phyloP scores from a whole-genome alignment of 37 sponge, comb jelly and placozoan species.

The Geodia barretti region DNA sequence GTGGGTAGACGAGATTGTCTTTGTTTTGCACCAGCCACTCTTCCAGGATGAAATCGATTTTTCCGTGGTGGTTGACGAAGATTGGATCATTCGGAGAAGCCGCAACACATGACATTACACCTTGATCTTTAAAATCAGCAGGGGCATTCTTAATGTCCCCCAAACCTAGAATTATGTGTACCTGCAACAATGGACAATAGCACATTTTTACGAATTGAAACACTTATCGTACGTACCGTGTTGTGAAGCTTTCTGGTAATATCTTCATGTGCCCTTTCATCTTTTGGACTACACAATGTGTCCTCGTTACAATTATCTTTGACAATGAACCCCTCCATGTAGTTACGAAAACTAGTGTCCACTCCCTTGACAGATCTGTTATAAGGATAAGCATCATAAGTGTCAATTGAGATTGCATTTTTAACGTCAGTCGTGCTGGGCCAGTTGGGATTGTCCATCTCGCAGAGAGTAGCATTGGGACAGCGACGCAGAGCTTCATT shows the following conservation, averaged over 20 bases:
- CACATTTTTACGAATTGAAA: too few relatives aligned
- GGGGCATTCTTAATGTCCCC: not conserved
- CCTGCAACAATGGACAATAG: not conserved
- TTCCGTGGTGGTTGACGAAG: constrained; percentile 64
- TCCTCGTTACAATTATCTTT: not conserved
- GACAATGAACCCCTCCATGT: constrained; percentile 1
- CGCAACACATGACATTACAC: constrained; percentile 44
- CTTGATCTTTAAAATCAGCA: not conserved
- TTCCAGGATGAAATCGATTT: constrained; percentile 67
- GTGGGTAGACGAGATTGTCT: constrained; percentile 4
- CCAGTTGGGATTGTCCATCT: constrained; percentile 48
- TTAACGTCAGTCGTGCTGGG: constrained; percentile 16
- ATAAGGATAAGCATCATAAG: constrained; percentile 32
- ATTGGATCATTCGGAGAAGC: constrained; percentile 75
- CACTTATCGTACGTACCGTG: not conserved
- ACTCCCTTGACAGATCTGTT: not conserved
- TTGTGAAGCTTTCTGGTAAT: not conserved
- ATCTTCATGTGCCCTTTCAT: not conserved
- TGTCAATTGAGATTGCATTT: not conserved
- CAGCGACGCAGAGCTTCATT: not conserved
- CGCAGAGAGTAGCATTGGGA: constrained; percentile 29
- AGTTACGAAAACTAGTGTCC: not conserved
- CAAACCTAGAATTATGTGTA: not conserved
- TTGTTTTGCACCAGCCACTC: constrained; percentile 41
- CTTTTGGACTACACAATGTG: not conserved